Evolutionary conservation across 2,797 vertebrate genomes (phyloP), one percentile per base, ranked within the genome.

Genomic region (Typhlichthys eigenmanni): DNA sequence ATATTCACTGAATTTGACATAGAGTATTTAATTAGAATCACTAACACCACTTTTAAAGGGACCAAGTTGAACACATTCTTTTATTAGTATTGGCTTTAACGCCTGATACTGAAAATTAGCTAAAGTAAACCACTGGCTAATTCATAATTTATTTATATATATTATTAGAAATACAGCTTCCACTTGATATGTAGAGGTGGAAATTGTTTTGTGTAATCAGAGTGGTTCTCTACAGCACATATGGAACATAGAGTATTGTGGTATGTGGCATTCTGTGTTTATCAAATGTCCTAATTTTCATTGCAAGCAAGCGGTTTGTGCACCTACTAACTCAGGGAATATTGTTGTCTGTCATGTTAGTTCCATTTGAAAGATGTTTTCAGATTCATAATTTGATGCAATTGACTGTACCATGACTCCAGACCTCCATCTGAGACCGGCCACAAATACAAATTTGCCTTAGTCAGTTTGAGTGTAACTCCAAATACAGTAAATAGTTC

Each of bases 391-490:
- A 24, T 24, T 24, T 24, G 24, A 24, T 24, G 24, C 24, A 24
- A 24, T 3, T 38, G 34, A 38, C 6, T 38, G 34, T 38, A 38
- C 9, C 34, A 38, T 38, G 34, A 62, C 9, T 72, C 56, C 58
- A 48, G 34, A 9, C 34, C 34, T 60, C 62, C 49, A 11, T 7
- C 12, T 55, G 66, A 71, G 50, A 61, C 53, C 48, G 54, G 49
- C 7, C 16, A 63, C 57, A 64, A 12, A 5, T 46, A 58, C 11
- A 53, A 10, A 11, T 69, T 72, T 74, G 54, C 74, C 48, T 71
- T 50, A 62, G 75, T 49, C 57, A 69, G 43, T 68, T 55, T 45
- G 52, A 54, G 55, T 5, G 63, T 50, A 62, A 55, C 47, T 5
- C 8, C 3, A 38, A 56, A 24, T 24, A 24, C 19, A 24, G 19